Evolutionary conservation across 2,888 invertebrate genomes (phyloP).

Genomic region (Lasius platythorax): DNA sequence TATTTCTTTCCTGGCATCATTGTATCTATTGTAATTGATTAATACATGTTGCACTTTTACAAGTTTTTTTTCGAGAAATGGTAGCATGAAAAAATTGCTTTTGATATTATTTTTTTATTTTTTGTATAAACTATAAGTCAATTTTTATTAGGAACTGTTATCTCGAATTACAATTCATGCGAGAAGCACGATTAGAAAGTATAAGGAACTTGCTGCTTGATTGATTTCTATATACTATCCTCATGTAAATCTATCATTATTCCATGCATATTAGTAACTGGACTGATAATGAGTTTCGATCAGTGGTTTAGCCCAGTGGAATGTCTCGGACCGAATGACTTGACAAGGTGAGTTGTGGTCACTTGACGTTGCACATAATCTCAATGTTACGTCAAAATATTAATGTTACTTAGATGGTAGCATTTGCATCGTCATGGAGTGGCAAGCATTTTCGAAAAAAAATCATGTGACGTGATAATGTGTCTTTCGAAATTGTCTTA

Average conservation of each 20-base stretch:
- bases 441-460: background rate
- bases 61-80: background rate
- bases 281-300: background rate
- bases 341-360: background rate
- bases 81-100: background rate
- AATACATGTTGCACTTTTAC: background rate
- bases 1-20: background rate
- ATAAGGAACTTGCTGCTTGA: background rate
- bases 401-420: slow-evolving; percentile 1
- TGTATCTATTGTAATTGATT: background rate
- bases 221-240: background rate
- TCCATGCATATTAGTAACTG: background rate
- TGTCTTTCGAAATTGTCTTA: slow-evolving; percentile 9
- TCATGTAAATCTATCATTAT: background rate
- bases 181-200: background rate
- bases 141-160: background rate
- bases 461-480: background rate
- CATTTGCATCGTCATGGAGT: slow-evolving; percentile 5
- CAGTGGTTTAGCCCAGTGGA: background rate
- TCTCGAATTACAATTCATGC: background rate
- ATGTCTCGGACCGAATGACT: background rate
- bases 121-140: background rate
- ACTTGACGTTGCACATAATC: background rate
- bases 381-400: slow-evolving; percentile 20
- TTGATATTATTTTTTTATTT: background rate